Evolutionary conservation across 2,113 vertebrate species (phyloP).

Genomic region (Crocuta crocuta): DNA sequence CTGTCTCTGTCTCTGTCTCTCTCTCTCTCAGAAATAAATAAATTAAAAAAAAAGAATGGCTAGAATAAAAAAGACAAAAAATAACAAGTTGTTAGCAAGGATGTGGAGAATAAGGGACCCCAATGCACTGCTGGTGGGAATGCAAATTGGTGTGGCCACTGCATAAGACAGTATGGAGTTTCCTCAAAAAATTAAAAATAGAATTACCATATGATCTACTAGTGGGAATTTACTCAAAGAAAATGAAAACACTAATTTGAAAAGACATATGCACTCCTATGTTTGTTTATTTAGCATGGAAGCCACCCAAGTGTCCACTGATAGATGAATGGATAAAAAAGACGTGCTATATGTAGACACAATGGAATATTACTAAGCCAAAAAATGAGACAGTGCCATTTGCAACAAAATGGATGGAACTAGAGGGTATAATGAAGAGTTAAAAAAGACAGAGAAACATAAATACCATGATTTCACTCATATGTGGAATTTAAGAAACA

Average conservation of each 20-base stretch:
- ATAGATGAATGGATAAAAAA: background rate
- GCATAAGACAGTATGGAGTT: background rate
- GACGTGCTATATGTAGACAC: background rate
- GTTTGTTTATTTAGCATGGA: background rate
- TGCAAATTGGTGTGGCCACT: background rate
- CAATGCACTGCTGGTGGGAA: background rate
- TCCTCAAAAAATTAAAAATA: background rate
- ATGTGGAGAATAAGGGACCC: background rate
- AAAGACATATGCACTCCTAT: background rate
- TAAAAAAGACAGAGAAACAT: background rate
- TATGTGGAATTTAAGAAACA: background rate
- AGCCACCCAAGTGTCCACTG: background rate
- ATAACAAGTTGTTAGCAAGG: background rate
- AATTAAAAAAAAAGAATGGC: background rate
- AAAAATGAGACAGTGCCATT: background rate
- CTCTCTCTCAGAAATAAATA: too few relatives aligned
- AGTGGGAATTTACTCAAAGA: background rate
- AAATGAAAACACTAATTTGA: background rate
- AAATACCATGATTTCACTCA: background rate
- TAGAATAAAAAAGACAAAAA: background rate
- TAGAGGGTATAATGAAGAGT: background rate
- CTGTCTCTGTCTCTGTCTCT: too few relatives aligned
- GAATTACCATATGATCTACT: background rate
- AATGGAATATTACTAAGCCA: background rate
- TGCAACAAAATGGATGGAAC: background rate